Percentiles rank a stretch among this genome's conserved stretches.
Evolutionary conservation across 2,888 invertebrate species (phyloP).

Genomic region (Drosophila algonquin): DNA sequence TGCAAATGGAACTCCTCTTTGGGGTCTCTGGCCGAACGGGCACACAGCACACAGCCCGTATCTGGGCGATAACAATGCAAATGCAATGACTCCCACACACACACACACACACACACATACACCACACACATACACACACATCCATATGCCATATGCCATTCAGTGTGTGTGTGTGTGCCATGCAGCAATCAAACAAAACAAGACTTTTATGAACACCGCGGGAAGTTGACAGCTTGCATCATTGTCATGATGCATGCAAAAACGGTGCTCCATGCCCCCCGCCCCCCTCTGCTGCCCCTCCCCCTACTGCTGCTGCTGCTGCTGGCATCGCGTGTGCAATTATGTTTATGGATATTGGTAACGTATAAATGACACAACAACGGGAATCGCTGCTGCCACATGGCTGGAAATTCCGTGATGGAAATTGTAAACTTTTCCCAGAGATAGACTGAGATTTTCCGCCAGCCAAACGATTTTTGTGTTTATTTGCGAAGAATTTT

Average conservation of each 20-base stretch:
- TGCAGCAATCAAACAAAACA: conserved; percentile 73
- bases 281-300: not conserved
- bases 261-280: too few relatives aligned
- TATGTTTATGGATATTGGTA: conserved; percentile 73
- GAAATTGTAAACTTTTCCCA: conserved; percentile 38
- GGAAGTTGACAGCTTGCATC: conserved; percentile 82
- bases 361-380: conserved; percentile 50
- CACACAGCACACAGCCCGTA: conserved; percentile 62
- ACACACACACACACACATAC: not conserved
- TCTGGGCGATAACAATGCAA: conserved; percentile 76
- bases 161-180: conserved; percentile 16
- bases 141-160: conserved; percentile 12
- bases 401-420: conserved; percentile 1
- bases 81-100: conserved; percentile 54
- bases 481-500: not conserved
- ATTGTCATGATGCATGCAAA: conserved; percentile 70
- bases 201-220: conserved; percentile 81
- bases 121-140: not conserved
- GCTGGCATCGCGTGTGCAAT: conserved; percentile 76
- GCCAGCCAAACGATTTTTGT: not conserved
- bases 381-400: conserved; percentile 10
- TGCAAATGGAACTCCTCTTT: conserved; percentile 34
- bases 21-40: conserved; percentile 37
- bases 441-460: conserved; percentile 9
- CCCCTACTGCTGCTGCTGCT: conserved; percentile 1